Conservation (phyloP, 2,888 invertebrate genomes). For the Gasteruption jaculator region DNA sequence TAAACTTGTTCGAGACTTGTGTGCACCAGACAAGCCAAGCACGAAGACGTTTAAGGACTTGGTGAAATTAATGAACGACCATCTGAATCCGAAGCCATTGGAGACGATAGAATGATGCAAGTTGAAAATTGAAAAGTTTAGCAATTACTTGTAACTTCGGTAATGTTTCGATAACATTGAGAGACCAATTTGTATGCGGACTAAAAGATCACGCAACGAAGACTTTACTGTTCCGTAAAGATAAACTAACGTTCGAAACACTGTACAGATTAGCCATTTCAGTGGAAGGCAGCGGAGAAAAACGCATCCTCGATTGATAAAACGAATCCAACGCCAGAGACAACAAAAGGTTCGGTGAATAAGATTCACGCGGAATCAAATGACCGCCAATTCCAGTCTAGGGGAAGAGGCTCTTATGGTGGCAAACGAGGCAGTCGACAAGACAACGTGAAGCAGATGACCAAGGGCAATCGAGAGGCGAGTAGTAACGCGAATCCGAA, state of each 20-base stretch:
- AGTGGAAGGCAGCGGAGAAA: slow-evolving; percentile 14
- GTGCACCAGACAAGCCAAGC: slow-evolving; percentile 16
- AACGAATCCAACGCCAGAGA: too few species aligned
- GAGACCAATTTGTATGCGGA: slow-evolving; percentile 23
- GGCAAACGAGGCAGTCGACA: not conserved
- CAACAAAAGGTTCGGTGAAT: not conserved
- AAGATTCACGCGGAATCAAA: too few species aligned
- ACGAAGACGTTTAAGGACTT: slow-evolving; percentile 15
- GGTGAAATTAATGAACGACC: slow-evolving; percentile 16
- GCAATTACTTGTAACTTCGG: slow-evolving; percentile 20
- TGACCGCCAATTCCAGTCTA: too few species aligned
- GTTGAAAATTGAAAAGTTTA: slow-evolving; percentile 20
- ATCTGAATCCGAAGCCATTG: slow-evolving; percentile 16
- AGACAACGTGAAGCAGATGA: not conserved
- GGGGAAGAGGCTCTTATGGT: too few species aligned
- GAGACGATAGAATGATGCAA: slow-evolving; percentile 21
- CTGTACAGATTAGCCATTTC: slow-evolving; percentile 11
- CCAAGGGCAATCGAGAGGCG: not conserved
- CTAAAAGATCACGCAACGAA: slow-evolving; percentile 14
- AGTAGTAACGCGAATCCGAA: slow-evolving; percentile 4
- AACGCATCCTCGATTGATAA: slow-evolving; percentile 7
- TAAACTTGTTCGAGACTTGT: slow-evolving; percentile 17
- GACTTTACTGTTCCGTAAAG: slow-evolving; percentile 11
- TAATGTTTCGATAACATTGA: slow-evolving; percentile 15
- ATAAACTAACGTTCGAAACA: slow-evolving; percentile 13